Evolutionary conservation across 2,888 invertebrate genomes (phyloP).

Genomic region (Pilophorus perplexus): DNA sequence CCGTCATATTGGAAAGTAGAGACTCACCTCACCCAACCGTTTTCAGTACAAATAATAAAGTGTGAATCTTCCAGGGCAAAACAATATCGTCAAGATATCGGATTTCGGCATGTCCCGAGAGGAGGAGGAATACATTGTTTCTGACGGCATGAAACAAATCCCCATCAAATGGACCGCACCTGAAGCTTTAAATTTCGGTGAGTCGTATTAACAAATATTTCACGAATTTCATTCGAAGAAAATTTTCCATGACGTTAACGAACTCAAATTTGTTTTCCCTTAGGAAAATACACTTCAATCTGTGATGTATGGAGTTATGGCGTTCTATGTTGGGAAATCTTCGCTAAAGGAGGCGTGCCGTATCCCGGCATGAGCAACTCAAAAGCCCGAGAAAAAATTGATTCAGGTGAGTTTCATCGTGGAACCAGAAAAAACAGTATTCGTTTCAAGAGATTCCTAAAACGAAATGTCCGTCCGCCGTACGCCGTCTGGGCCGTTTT

Average conservation of each 20-base stretch:
- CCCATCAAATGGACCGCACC: constrained; percentile 99
- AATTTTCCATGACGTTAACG: neutral
- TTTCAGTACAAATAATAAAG: no score
- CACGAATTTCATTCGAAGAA: neutral
- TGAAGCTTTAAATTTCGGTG: constrained; percentile 91
- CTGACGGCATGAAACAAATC: constrained; percentile 97
- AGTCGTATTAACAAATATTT: constrained; percentile 41
- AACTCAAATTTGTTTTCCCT: constrained; percentile 46
- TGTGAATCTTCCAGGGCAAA: no score
- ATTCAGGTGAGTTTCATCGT: constrained; percentile 68
- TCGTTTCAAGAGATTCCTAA: no score
- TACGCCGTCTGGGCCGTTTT: no score
- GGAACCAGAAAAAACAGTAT: no score
- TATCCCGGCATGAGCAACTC: constrained; percentile 93
- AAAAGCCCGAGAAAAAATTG: constrained; percentile 89
- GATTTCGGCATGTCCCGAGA: constrained; percentile 98
- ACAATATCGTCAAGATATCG: constrained; percentile 90
- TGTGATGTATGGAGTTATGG: constrained; percentile 98
- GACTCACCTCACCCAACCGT: neutral
- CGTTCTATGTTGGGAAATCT: constrained; percentile 94
- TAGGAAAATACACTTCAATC: constrained; percentile 88
- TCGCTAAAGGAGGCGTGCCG: constrained; percentile 88
- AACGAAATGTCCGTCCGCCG: no score
- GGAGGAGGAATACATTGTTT: constrained; percentile 94
- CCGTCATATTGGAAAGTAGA: no score